Conservation (phyloP, 2,113 vertebrate genomes). For the Thalassoma bifasciatum region DNA sequence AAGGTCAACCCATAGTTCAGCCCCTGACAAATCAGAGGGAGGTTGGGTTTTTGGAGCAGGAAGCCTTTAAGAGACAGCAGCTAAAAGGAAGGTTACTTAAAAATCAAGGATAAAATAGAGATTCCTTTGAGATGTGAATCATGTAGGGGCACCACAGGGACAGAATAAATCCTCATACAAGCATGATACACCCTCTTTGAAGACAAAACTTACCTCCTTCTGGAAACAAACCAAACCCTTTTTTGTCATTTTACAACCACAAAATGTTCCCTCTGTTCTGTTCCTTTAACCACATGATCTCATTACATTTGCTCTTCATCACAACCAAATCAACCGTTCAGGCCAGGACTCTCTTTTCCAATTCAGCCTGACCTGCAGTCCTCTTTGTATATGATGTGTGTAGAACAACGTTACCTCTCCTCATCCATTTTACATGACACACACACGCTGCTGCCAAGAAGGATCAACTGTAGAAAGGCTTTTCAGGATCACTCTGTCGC, state of each 20-base stretch:
- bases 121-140: no score
- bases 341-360: conserved; percentile 61
- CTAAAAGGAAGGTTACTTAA: no score
- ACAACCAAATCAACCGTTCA: conserved; percentile 64
- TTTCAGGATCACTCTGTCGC: conserved; percentile 21
- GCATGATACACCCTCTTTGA: no score
- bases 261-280: conserved; percentile 64
- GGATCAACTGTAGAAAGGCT: conserved; percentile 35
- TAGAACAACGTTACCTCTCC: conserved; percentile 35
- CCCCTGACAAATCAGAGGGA: no score
- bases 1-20: no score
- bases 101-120: no score
- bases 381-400: conserved; percentile 12
- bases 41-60: no score
- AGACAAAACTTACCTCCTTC: conserved; percentile 21
- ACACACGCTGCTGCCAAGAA: conserved; percentile 36
- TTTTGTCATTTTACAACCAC: conserved; percentile 36
- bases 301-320: conserved; percentile 77
- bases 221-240: conserved; percentile 6
- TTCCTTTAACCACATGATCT: conserved; percentile 73
- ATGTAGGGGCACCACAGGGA: no score
- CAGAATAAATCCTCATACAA: no score
- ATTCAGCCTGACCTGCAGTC: conserved; percentile 38
- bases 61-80: no score
- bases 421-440: conserved; percentile 40